Conservation (phyloP, 2,888 invertebrate genomes). For the Euplexia lucipara region DNA sequence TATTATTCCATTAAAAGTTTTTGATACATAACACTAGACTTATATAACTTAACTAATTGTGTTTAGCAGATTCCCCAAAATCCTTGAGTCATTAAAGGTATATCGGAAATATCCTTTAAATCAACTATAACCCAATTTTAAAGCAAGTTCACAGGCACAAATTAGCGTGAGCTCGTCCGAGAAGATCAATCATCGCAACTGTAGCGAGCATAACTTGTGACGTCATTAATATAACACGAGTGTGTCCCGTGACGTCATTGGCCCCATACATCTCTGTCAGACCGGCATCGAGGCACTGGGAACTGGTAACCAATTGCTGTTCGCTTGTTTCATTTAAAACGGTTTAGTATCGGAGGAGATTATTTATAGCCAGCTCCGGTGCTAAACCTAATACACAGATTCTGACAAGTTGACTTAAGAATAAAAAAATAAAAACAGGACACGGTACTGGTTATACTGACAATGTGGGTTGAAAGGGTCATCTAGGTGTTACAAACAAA, state of each 20-base stretch:
- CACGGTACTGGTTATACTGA: background rate
- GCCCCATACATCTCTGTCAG: slow-evolving; percentile 66
- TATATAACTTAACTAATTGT: no score
- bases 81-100: background rate
- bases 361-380: no score
- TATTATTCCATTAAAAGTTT: no score
- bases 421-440: no score
- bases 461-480: background rate
- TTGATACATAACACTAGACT: no score
- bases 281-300: slow-evolving; percentile 26
- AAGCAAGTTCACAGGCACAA: slow-evolving; percentile 37
- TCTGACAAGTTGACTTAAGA: background rate
- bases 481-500: background rate
- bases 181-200: slow-evolving; percentile 57
- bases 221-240: slow-evolving; percentile 67
- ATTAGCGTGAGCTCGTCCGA: slow-evolving; percentile 41
- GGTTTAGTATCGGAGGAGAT: slow-evolving; percentile 19
- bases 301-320: slow-evolving; percentile 61
- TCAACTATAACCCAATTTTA: slow-evolving; percentile 26
- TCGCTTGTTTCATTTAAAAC: slow-evolving; percentile 51
- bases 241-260: slow-evolving; percentile 60
- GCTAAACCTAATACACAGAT: background rate
- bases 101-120: background rate
- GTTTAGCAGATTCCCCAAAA: background rate
- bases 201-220: slow-evolving; percentile 62